Evolutionary conservation across 2,888 invertebrate species (phyloP).

Genomic region (Melitaea athalia): DNA sequence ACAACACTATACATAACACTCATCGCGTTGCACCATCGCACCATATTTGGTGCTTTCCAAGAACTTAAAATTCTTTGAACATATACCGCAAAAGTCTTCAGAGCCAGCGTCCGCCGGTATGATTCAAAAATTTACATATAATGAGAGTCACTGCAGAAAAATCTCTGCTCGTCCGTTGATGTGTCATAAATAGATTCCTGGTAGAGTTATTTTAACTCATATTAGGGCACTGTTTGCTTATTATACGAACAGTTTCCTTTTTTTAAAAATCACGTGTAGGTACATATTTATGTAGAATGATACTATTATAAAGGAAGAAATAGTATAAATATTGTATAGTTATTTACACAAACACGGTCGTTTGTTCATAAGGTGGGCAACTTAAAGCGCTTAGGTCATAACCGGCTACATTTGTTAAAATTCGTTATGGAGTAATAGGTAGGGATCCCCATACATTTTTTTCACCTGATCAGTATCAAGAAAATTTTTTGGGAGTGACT

Average conservation of each 20-base stretch:
- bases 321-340: too few species aligned
- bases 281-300: neutral
- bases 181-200: slow-evolving; percentile 55
- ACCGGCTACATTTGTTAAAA: too few species aligned
- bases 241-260: neutral
- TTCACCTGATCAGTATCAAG: too few species aligned
- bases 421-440: too few species aligned
- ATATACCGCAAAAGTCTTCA: slow-evolving; percentile 44
- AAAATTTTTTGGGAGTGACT: too few species aligned
- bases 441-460: too few species aligned
- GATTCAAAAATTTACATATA: slow-evolving; percentile 72
- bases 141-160: slow-evolving; percentile 71
- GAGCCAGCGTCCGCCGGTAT: slow-evolving; percentile 49
- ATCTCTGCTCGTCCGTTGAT: slow-evolving; percentile 69
- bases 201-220: slow-evolving; percentile 11
- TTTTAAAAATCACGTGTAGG: neutral
- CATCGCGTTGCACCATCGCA: slow-evolving; percentile 16
- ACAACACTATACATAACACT: slow-evolving; percentile 20
- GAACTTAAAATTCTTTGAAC: slow-evolving; percentile 42
- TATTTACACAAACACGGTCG: too few species aligned
- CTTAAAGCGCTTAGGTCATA: too few species aligned
- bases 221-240: neutral
- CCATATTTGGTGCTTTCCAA: slow-evolving; percentile 35
- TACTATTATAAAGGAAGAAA: neutral
- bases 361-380: too few species aligned